A percentile compares a stretch with the other conserved stretches of the same genome.
These are phyloP conservation scores for Cetoscarus ocellatus DNA, from an alignment of 2,797 vertebrate genomes.

Conservation along the genomic window DNA sequence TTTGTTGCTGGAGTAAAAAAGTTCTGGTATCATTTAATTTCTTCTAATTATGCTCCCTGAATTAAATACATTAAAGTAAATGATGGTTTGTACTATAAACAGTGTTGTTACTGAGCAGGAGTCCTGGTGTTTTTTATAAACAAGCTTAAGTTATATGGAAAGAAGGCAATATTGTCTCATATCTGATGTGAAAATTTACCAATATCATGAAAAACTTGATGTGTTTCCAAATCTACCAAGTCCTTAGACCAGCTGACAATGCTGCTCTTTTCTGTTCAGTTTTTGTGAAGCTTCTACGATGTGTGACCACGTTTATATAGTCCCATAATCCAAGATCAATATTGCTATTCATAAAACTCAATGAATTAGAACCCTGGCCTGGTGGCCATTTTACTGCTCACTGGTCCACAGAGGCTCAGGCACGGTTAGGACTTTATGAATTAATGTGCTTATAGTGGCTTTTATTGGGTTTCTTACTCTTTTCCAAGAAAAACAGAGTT, in stretches of 20 bases:
- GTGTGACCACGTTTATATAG: slow-evolving; percentile 29
- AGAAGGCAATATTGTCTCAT: no score
- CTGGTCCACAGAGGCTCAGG: slow-evolving; percentile 10
- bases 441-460: slow-evolving; percentile 23
- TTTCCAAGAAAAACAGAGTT: slow-evolving; percentile 33
- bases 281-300: slow-evolving; percentile 2
- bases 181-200: no score
- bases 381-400: slow-evolving; percentile 33
- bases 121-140: no score
- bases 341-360: slow-evolving; percentile 53
- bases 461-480: slow-evolving; percentile 35
- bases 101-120: no score
- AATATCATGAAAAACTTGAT: no score
- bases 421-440: slow-evolving; percentile 1
- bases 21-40: no score
- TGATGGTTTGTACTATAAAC: no score
- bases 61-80: no score
- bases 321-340: slow-evolving; percentile 46
- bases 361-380: slow-evolving; percentile 30
- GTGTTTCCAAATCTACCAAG: neutral
- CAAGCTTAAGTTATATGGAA: no score
- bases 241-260: slow-evolving; percentile 19
- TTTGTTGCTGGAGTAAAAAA: no score
- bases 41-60: no score
- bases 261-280: neutral